Base-by-base conservation (phyloP, 2,888 invertebrate species). In the Chironomus riparius region DNA sequence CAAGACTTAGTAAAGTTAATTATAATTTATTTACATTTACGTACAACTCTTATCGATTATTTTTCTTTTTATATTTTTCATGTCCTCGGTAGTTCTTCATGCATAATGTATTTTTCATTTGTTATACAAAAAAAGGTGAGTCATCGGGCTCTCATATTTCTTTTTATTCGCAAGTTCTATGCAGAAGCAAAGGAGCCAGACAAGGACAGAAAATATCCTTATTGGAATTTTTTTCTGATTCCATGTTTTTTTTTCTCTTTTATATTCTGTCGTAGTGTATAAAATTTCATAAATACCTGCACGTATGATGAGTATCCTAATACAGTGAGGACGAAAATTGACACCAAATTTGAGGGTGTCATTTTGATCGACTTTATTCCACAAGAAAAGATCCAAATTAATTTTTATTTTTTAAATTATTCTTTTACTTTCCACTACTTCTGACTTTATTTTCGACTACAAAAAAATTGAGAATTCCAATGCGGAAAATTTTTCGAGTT, bases 321-420 rank as follows among this genome's bases (percentile, higher is more conserved):
- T 5, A 74, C 22, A 5, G 48, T 68, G 74, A 48, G 24, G 22
- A 65, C 13, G 15, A 68, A 65, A 74, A 62, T 18, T 48, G 74
- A 68, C 74, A 74, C 72, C 72, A 73, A 62, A 21, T 15, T 13
- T 65, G 65, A 61, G n/a, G 74, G 74, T 74, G 74, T 74, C 74
- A 74, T 74, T 22, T 65, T 21, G 21, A 24, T 65, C 18, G 24
- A 21, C 24, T 65, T 74, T 74, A 74, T 74, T 74, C 74, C 74
- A 74, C 74, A 65, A n/a, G 65, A 65, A 65, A 24, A 18, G 7
- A 56, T 56, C 6, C 13, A 65, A 24, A 65, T 12, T 24, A 62
- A 73, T 10, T 24, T 65, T 24, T 65, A 10, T 65, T 22, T 24
- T 21, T 12, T 65, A 3, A 1, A 4, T 62, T 2, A 4, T 18